Conservation (phyloP, 2,888 invertebrate genomes). For the Pyrrhosoma nymphula region DNA sequence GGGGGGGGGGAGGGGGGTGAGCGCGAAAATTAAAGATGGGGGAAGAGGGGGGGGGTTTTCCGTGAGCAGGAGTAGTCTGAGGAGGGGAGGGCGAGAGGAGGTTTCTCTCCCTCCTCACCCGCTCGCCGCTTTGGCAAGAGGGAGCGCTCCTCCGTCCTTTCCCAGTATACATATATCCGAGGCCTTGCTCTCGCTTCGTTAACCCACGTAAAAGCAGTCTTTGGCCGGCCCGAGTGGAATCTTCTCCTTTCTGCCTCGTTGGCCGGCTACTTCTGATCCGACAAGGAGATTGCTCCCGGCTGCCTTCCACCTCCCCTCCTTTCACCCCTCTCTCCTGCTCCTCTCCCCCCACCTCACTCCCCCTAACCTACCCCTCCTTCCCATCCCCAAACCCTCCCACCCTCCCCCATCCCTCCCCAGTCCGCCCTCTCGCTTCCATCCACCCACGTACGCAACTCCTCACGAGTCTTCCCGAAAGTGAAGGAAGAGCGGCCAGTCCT, state of each 20-base stretch:
- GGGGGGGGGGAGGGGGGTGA: neutral
- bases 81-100: neutral
- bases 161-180: slow-evolving; percentile 2
- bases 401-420: neutral
- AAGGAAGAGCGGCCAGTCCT: neutral
- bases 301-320: neutral
- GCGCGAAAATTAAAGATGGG: slow-evolving; percentile 17
- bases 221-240: slow-evolving; percentile 57
- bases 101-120: neutral
- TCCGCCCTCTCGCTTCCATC: neutral
- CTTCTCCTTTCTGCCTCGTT: slow-evolving; percentile 66
- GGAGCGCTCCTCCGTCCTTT: slow-evolving; percentile 16
- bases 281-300: slow-evolving; percentile 48
- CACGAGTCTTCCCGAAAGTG: neutral
- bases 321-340: neutral
- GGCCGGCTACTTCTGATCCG: slow-evolving; percentile 64
- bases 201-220: slow-evolving; percentile 67
- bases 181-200: slow-evolving; percentile 51
- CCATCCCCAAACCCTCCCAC: neutral
- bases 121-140: slow-evolving; percentile 35
- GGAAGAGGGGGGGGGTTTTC: neutral
- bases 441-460: no score
- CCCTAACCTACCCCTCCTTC: neutral
- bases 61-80: no score
- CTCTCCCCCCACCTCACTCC: neutral